Evolutionary conservation across 1,140 invertebrate genomes (phyloP), one percentile per base, ranked within the genome.

Genomic region (Anastrepha ludens): DNA sequence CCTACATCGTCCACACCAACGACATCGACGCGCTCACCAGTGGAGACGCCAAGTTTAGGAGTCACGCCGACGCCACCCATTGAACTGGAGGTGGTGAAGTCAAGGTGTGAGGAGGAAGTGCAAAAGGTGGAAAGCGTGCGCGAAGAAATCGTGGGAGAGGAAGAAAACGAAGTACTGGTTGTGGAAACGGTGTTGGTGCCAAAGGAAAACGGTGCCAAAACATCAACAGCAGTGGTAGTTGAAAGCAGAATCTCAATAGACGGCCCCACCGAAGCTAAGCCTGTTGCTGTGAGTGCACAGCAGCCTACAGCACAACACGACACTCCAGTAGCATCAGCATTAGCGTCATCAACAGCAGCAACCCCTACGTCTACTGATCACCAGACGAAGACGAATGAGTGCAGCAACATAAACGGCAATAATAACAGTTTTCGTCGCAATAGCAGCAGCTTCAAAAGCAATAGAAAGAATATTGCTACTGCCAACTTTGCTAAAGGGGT

Each of bases 381-480:
- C 9, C 44, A 55, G 6, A 44, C 41, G 65, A 67, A 41, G 15
- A 1, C 67, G 2, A 47, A 2, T 44, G 15, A 44, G 39, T 7
- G 3, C 1, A n/a, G n/a, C n/a, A 50, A n/a, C n/a, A 11, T n/a
- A n/a, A 81, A 81, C 74, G 74, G 74, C 4, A 81, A 81, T 20
- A 81, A 81, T 55, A 81, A 81, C 13, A 81, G 74, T 6, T 29
- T 81, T 7, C 47, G 44, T n/a, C 47, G 17, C 29, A 67, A 67
- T 5, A 67, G 55, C 47, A 20, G 2, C 47, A 55, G n/a, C 74
- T 7, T 41, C 7, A 55, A 50, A n/a, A 55, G 17, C 1, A 81
- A 29, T 55, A 50, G n/a, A 8, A 81, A 81, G 9, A 2, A 15
- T 8, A 1, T 11, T 20, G 17, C 47, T 7, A 13, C 74, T 13